phyloP scores from a whole-genome alignment of 2,888 invertebrate genomes.

The Cryptocephalus moraei region DNA sequence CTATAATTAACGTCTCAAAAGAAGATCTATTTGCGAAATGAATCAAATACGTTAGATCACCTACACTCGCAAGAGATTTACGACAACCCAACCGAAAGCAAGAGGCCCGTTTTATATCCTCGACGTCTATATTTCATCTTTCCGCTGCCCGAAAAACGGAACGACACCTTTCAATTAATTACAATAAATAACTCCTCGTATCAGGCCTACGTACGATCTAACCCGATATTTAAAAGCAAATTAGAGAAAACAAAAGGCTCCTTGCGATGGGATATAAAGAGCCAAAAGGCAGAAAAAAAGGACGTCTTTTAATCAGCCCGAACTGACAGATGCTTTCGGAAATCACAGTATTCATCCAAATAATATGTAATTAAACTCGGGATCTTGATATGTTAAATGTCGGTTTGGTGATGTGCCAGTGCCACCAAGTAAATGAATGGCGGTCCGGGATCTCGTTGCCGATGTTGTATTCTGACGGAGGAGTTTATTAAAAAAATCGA shows the following conservation, averaged over 20 bases:
- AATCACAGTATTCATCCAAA: constrained; percentile 33
- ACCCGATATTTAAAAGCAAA: background rate
- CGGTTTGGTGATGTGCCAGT: constrained; percentile 31
- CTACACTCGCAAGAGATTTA: too few relatives aligned
- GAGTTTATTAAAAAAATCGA: too few relatives aligned
- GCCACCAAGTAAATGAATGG: constrained; percentile 32
- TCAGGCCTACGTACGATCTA: background rate
- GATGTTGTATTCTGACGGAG: too few relatives aligned
- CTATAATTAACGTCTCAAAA: too few relatives aligned
- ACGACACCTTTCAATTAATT: background rate
- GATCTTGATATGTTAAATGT: constrained; percentile 36
- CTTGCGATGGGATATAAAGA: background rate
- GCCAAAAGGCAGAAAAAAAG: constrained; percentile 11
- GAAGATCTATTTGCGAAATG: too few relatives aligned
- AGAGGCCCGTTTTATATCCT: too few relatives aligned
- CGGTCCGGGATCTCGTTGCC: background rate
- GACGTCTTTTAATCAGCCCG: constrained; percentile 15
- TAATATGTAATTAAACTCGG: constrained; percentile 35
- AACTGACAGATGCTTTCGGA: constrained; percentile 29
- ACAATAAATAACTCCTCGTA: background rate
- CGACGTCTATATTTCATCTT: too few relatives aligned
- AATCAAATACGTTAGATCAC: too few relatives aligned
- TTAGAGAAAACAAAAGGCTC: background rate
- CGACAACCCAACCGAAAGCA: too few relatives aligned
- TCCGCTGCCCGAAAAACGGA: too few relatives aligned